Conservation (phyloP, 2,113 vertebrate genomes). For the Sander vitreus region DNA sequence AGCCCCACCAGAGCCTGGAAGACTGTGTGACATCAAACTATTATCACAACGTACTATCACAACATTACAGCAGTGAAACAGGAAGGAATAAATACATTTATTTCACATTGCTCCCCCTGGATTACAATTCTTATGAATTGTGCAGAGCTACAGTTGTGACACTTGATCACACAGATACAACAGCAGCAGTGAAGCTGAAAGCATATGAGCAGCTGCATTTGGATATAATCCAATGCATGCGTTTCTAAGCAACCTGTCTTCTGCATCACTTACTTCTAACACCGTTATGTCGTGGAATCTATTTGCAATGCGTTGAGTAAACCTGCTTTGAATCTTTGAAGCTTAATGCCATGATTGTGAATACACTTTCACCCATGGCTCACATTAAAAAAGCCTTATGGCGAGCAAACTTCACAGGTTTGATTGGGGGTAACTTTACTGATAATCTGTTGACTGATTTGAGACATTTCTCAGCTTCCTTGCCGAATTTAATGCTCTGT, state of each 20-base stretch:
- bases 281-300: not conserved
- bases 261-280: conserved; percentile 2
- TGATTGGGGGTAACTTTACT: not conserved
- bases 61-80: conserved; percentile 12
- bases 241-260: conserved; percentile 26
- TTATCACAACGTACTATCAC: not conserved
- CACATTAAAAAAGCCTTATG: not conserved
- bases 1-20: conserved; percentile 2
- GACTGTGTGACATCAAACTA: conserved; percentile 2
- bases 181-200: conserved; percentile 15
- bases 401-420: not conserved
- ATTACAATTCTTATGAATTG: conserved; percentile 7
- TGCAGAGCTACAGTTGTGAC: conserved; percentile 3
- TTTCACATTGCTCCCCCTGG: not conserved
- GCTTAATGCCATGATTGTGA: not conserved
- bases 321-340: not conserved
- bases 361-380: not conserved
- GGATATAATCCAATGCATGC: conserved; percentile 1
- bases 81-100: not conserved
- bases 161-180: conserved; percentile 3
- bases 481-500: not conserved
- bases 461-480: not conserved
- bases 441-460: not conserved
- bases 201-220: not conserved
- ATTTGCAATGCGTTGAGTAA: not conserved